A percentile compares a stretch with the other conserved stretches of the same genome.
phyloP scores from a whole-genome alignment of 2,888 invertebrate genomes.

The Dryocosmus kuriphilus region DNA sequence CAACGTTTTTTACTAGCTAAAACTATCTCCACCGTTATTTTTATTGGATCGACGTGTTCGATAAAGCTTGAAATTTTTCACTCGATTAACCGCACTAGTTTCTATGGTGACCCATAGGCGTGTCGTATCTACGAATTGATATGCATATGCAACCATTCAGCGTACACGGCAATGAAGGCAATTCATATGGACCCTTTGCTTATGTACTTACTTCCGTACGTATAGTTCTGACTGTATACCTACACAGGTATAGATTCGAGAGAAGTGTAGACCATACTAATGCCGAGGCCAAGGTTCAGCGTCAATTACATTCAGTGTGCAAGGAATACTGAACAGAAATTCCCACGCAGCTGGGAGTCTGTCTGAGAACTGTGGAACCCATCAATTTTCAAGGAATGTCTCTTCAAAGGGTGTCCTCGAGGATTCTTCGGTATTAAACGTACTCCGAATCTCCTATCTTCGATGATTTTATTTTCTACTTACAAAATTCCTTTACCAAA shows the following conservation, averaged over 20 bases:
- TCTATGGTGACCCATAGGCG: constrained; percentile 3
- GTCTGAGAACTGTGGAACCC: constrained; percentile 22
- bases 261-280: constrained; percentile 13
- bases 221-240: neutral
- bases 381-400: constrained; percentile 59
- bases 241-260: neutral
- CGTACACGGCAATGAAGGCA: constrained; percentile 26
- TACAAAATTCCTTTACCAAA: neutral
- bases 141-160: constrained; percentile 22
- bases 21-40: neutral
- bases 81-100: constrained; percentile 28
- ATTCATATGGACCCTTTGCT: constrained; percentile 19
- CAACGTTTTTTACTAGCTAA: neutral
- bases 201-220: neutral
- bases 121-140: constrained; percentile 10
- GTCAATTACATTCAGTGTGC: constrained; percentile 60
- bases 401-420: constrained; percentile 51
- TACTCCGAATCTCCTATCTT: neutral
- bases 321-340: constrained; percentile 53
- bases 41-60: constrained; percentile 28
- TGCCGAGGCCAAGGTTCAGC: constrained; percentile 58
- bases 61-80: constrained; percentile 17
- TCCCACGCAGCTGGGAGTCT: constrained; percentile 21
- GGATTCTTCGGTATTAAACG: constrained; percentile 4
- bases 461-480: neutral